Percentiles rank a stretch among this genome's conserved stretches.
Conservation (phyloP, 2,113 vertebrate species). For the Marmota monax region DNA sequence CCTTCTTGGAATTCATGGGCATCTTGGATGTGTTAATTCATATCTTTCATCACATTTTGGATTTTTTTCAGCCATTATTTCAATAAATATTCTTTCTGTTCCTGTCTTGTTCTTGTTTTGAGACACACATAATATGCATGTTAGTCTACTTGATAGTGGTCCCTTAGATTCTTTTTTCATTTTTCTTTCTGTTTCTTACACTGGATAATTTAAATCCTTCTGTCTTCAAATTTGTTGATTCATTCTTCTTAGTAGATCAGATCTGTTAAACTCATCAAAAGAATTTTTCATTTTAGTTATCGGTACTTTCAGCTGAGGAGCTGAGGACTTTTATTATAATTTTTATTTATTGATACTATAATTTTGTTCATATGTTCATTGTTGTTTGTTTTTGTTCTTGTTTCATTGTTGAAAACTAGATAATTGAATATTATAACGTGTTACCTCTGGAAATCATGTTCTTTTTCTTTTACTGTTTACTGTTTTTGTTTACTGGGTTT, state of each 20-base stretch:
- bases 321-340: not conserved
- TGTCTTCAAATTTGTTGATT: not conserved
- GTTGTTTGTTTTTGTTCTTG: not conserved
- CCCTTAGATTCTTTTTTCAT: not conserved
- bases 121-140: not conserved
- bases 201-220: not conserved
- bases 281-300: too few relatives aligned
- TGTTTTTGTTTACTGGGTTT: not conserved
- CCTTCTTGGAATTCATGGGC: constrained; percentile 9
- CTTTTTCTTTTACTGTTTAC: not conserved
- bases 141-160: not conserved
- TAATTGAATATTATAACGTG: not conserved
- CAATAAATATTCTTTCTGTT: not conserved
- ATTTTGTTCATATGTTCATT: not conserved
- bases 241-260: not conserved
- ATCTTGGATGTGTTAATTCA: not conserved
- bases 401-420: not conserved
- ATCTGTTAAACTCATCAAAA: not conserved
- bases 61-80: not conserved
- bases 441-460: not conserved
- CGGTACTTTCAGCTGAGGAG: too few relatives aligned
- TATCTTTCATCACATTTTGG: constrained; percentile 16
- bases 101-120: not conserved
- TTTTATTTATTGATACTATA: not conserved
- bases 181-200: not conserved